phyloP scores from a whole-genome alignment of 2,888 invertebrate genomes.

The Synanthedon myopaeformis region DNA sequence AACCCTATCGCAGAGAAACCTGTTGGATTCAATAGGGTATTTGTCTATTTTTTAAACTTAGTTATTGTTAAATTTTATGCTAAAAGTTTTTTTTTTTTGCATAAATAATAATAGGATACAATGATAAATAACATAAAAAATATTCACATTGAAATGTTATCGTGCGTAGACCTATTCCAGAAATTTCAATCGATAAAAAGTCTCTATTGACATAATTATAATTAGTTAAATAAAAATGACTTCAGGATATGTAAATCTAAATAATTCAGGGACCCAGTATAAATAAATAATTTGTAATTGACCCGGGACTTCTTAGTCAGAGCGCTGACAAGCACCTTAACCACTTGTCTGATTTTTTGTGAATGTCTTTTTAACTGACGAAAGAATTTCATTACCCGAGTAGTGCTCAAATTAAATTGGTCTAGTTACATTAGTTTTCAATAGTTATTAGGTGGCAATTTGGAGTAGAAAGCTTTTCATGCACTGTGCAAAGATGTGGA shows the following conservation, averaged over 20 bases:
- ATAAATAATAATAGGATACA: too few relatives aligned
- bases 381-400: background rate
- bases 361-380: background rate
- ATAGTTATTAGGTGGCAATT: conserved; percentile 32
- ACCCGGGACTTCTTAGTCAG: background rate
- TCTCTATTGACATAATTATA: background rate
- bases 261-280: background rate
- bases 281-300: background rate
- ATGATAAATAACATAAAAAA: too few relatives aligned
- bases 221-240: background rate
- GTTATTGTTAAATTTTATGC: too few relatives aligned
- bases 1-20: too few relatives aligned
- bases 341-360: background rate
- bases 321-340: background rate
- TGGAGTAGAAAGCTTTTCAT: conserved; percentile 18
- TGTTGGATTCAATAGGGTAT: too few relatives aligned
- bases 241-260: background rate
- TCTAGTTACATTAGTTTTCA: conserved; percentile 14
- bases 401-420: conserved; percentile 7
- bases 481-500: conserved; percentile 12
- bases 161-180: too few relatives aligned
- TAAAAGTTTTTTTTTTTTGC: too few relatives aligned
- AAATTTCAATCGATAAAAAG: too few relatives aligned
- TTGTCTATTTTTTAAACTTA: too few relatives aligned
- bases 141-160: too few relatives aligned